Evolutionary conservation across 2,888 invertebrate species (phyloP), one percentile per base, ranked within the genome.

Genomic region (Neria commutata): DNA sequence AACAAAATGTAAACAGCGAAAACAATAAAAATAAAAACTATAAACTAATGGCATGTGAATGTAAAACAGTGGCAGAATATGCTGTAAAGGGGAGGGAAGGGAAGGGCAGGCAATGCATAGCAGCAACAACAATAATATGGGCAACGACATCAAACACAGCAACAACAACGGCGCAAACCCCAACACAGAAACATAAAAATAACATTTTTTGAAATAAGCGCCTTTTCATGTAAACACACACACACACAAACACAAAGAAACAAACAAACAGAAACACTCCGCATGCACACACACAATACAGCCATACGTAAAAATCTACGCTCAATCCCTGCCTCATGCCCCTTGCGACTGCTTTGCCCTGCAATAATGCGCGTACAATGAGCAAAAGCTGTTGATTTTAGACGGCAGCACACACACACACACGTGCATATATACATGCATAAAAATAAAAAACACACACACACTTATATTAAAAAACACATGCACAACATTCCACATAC

Each of bases 401-500:
- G 8, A 40, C 40, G n/a, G 34, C 8, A 40, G 47, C 54, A 51
- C 57, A 29, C 26, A 54, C 23, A 45, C 48, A 52, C 47, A 37
- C 16, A 45, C 61, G 61, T 50, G 52, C 40, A 54, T 52, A 65
- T 54, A 25, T 17, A 19, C 25, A 1, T 23, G 1, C 16, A 17
- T 50, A 37, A 23, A 51, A 51, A 65, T 66, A 65, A 61, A 67
- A 69, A 56, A 61, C 67, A 64, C 67, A 61, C 64, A 34, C 67
- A 61, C 69, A 63, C 63, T 59, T 59, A 54, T 51, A 50, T 56
- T 61, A 33, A 47, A 48, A 58, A 16, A 40, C 40, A 40, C 40
- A 40, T 8, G 8, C n/a, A 8, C 40, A 40, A 16, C n/a, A n/a
- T n/a, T n/a, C 8, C 16, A n/a, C 40, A 40, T 2, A n/a, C 40